Evolutionary conservation across 2,113 vertebrate species (phyloP), one percentile per base, ranked within the genome.

Genomic region (Etheostoma spectabile): DNA sequence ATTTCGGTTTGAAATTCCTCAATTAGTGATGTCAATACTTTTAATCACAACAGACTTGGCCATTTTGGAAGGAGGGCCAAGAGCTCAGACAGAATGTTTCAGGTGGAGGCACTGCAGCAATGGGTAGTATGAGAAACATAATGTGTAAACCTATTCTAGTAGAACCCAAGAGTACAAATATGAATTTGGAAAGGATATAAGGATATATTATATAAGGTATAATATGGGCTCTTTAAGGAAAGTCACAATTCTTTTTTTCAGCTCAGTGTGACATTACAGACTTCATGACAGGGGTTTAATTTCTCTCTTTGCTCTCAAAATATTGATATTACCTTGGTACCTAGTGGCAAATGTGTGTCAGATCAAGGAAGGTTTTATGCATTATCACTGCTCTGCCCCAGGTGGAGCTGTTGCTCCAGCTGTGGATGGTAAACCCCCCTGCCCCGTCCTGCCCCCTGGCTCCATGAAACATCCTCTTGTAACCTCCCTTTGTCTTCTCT

Each of bases 341-440:
- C 59, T 60, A 16, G 51, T 71, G 46, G 11, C 10, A 27, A 13
- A 46, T 38, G 12, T 18, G 11, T 45, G 48, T 68, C 38, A 65
- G 1, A 56, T 80, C 11, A 6, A 4, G 1, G 42, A 7, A 24
- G 16, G 33, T 16, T 5, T 38, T 42, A 16, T 89, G 89, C 81
- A 79, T 63, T 91, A 68, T 82, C 16, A 2, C 59, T 71, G 38
- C 75, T 75, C 75, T 77, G 86, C 94, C 93, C 89, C 89, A 93
- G 92, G 82, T 90, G 93, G 93, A 87, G 93, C 94, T 93, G 74
- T 93, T 93, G 90, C 86, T 91, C 84, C 79, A 91, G 83, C 60
- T 86, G 75, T 90, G 72, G 62, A 48, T 30, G 48, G n/a, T 73
- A 45, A 66, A 52, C 8, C 27, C 35, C 46, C 82, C 59, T 70